Base-by-base conservation (phyloP, 2,797 vertebrate species). In the Pteropus rufus region DNA sequence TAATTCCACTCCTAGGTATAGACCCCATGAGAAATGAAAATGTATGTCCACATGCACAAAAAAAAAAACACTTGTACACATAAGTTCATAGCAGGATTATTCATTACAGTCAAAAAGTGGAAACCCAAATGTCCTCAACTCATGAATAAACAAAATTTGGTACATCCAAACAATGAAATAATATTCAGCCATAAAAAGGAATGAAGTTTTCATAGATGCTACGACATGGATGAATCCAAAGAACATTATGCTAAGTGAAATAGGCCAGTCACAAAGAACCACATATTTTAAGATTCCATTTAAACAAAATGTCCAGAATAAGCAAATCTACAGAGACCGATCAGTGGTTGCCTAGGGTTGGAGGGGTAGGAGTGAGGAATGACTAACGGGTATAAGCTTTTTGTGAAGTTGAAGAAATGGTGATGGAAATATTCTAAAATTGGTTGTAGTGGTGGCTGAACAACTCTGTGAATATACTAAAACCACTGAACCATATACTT, bases 391-490 rank as follows among this genome's bases (percentile, higher is more conserved):
- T 23, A 12, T 16, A 3, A 31, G 49, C 34, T 31, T 73, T 54
- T 14, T 6, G 8, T 49, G 4, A 39, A 3, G 16, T 44, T 10
- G 6, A 5, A 11, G 19, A 29, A 34, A 54, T 0, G 29, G 46
- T 36, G 12, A 93, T 34, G 26, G 62, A 91, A 93, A 94, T 85
- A 16, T 64, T 79, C 79, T 79, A 91, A 91, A 93, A 52, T 19
- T n/a, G 15, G 82, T 65, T 26, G 7, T 4, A 21, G 7, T 67
- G 6, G 83, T 34, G 36, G 31, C 16, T 36, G 3, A 85, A 76
- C 29, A 39, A 76, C 58, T 62, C 26, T 85, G 12, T 52, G 24
- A 69, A 46, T n/a, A 64, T 46, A 65, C 34, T 67, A 73, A 88
- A 91, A 62, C 44, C n/a, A 76, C 10, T 29, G 36, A 70, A 84